Evolutionary conservation across 2,888 invertebrate species (phyloP), one percentile per base, ranked within the genome.

Genomic region (Imbricaverruca yamaguchii): DNA sequence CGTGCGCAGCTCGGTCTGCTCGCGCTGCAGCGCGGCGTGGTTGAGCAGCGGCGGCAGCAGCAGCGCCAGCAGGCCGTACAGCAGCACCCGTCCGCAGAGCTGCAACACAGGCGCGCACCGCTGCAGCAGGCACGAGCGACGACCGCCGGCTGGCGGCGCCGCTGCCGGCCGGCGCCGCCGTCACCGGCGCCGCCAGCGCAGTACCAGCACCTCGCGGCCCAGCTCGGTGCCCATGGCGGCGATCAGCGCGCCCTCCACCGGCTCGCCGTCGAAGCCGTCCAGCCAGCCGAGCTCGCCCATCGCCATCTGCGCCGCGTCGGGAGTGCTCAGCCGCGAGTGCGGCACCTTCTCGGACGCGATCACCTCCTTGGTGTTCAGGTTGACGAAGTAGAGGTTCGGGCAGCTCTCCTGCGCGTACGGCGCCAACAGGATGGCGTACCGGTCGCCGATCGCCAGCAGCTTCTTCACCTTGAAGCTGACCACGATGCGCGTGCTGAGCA

Each of bases 401-500:
- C 79, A 56, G 79, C 79, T 57, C 79, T 57, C 79, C 56, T 79
- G 57, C 23, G 79, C 79, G 57, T 57, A 57, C n/a, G 79, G 79
- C 79, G 79, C 79, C 25, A 83, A 63, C n/a, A 83, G 77, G 25
- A 83, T 81, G 21, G 83, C 83, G 81, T 81, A 83, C 53, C 83
- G 74, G 21, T 80, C 79, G 39, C 83, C 83, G 23, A 83, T 80
- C n/a, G 83, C 83, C 56, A 83, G 78, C 59, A 83, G 79, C 59
- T 83, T 83, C 77, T 83, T 83, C 74, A 83, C 83, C 80, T 83
- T 83, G 67, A 83, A 83, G n/a, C 74, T 79, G 25, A 83, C 77
- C 6, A 81, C 67, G 21, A 83, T 67, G 55, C 80, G 80, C 57
- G 80, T 74, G 15, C 59, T 56, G 10, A 81, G 57, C 56, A 67